Evolutionary conservation across 2,113 vertebrate genomes (phyloP).

Genomic region (Vombatus ursinus): DNA sequence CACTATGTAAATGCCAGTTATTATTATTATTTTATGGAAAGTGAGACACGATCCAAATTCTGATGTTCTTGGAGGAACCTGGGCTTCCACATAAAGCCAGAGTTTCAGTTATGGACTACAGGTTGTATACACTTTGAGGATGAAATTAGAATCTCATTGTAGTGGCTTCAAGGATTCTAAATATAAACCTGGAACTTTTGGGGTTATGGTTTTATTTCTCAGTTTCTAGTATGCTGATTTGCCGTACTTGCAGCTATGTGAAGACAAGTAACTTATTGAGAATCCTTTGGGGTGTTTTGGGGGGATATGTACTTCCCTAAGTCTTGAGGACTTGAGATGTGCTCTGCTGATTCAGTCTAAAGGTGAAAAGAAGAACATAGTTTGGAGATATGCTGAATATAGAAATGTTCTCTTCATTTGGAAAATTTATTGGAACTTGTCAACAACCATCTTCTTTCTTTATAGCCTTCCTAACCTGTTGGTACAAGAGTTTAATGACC

Average conservation of each 20-base stretch:
- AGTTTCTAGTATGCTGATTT: background rate
- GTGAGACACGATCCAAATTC: background rate
- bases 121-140: background rate
- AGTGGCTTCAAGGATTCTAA: background rate
- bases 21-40: background rate
- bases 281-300: background rate
- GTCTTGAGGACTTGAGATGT: constrained; percentile 44
- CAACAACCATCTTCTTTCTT: constrained; percentile 55
- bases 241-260: background rate
- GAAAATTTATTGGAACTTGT: constrained; percentile 64
- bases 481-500: constrained; percentile 64
- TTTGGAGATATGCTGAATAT: constrained; percentile 47
- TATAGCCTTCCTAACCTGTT: constrained; percentile 69
- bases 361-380: constrained; percentile 4
- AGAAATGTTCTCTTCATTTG: constrained; percentile 68
- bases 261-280: constrained; percentile 7
- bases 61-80: background rate
- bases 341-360: constrained; percentile 33
- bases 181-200: background rate
- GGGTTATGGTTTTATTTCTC: constrained; percentile 24
- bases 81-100: background rate
- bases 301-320: background rate
- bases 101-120: background rate
- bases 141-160: background rate
- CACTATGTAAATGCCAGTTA: background rate